Evolutionary conservation across 2,888 invertebrate genomes (phyloP).

Genomic region (Agriopis aurantiaria): DNA sequence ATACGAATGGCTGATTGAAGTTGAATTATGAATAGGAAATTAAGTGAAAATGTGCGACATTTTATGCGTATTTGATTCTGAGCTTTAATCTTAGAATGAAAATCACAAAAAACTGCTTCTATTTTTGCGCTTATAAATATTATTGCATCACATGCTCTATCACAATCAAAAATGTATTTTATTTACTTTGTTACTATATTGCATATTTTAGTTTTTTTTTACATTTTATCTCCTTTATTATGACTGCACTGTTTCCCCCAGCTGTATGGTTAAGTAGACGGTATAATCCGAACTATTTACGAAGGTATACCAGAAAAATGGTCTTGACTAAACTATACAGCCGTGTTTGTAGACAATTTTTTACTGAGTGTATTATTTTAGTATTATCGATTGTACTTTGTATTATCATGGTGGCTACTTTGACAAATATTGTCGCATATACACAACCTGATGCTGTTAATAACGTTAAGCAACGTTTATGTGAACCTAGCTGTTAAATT

Average conservation of each 20-base stretch:
- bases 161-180: constrained; percentile 24
- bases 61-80: background rate
- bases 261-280: no score
- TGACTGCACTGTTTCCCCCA: background rate
- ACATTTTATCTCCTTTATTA: constrained; percentile 11
- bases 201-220: constrained; percentile 20
- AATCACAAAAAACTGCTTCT: background rate
- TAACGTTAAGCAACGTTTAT: constrained; percentile 47
- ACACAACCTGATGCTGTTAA: constrained; percentile 39
- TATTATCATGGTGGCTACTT: constrained; percentile 32
- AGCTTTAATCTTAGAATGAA: constrained; percentile 5
- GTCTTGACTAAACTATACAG: no score
- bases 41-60: constrained; percentile 26
- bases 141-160: constrained; percentile 16
- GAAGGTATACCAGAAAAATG: no score
- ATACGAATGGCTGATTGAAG: constrained; percentile 45
- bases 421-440: constrained; percentile 40
- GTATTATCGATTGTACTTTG: constrained; percentile 22
- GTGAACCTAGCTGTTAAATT: constrained; percentile 62
- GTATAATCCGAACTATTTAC: no score
- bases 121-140: constrained; percentile 6
- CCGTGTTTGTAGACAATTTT: background rate
- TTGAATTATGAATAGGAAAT: constrained; percentile 24
- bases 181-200: background rate
- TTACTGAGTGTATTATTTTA: constrained; percentile 14